Conservation (phyloP, 2,797 vertebrate genomes). For the Catharus ustulatus region DNA sequence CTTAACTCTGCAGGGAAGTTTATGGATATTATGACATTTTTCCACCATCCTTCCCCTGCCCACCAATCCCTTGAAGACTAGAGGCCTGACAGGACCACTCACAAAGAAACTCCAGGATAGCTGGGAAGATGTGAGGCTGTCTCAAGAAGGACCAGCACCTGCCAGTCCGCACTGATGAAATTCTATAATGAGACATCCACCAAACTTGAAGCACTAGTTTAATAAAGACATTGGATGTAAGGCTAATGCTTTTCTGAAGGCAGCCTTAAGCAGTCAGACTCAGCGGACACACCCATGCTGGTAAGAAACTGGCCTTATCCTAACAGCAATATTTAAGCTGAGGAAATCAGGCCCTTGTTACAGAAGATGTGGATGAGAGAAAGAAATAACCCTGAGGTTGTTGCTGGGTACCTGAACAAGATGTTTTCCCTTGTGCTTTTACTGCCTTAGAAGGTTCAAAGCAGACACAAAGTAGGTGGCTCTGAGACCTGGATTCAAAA, state of each 20-base stretch:
- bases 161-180: background rate
- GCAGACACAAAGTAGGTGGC: background rate
- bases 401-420: background rate
- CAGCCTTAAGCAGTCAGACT: background rate
- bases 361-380: background rate
- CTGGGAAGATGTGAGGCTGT: fast-evolving
- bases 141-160: background rate
- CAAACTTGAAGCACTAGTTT: background rate
- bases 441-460: background rate
- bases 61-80: background rate
- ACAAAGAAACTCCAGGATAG: background rate
- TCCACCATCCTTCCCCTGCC: background rate
- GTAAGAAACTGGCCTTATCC: background rate
- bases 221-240: background rate
- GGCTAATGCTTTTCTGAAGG: background rate
- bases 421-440: background rate
- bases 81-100: background rate
- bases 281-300: background rate
- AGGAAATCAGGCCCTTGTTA: background rate
- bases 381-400: background rate
- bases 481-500: background rate
- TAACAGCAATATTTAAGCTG: background rate
- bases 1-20: background rate
- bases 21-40: background rate
- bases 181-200: background rate